Base-by-base conservation (phyloP, 2,888 invertebrate species). In the Rambutsinella grinnellia region DNA sequence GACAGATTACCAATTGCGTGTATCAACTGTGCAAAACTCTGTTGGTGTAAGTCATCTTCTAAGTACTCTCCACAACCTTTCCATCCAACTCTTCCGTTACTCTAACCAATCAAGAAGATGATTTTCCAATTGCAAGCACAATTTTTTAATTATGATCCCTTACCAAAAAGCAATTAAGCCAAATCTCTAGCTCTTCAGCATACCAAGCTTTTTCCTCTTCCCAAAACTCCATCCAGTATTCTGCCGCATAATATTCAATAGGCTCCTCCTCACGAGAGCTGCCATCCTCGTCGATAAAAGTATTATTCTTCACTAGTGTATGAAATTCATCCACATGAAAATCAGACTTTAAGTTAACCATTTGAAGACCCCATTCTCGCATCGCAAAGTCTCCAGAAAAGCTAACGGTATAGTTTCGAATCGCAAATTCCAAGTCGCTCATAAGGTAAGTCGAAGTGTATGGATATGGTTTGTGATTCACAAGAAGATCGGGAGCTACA, bases 101-200 rank as follows among this genome's bases (percentile, higher is more conserved):
- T 57, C 57, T 57, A 53, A 53, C 3, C 17, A 17, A 49, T n/a
- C 5, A 49, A 17, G 54, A 15, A 54, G 21, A 23, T 19, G 8
- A 53, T 5, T 53, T n/a, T 44, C 5, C 53, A 53, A 23, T 13
- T 24, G 13, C 6, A 6, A 8, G 5, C 17, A 15, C 5, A n/a
- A 51, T n/a, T 13, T 15, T 15, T 17, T 51, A n/a, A n/a, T n/a
- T 13, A 51, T 13, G 51, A 19, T 58, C 5, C 36, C 3, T 61
- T 61, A 61, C 61, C 46, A 61, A 47, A 23, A 24, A 47, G 26
- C 61, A 61, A 17, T 61, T 61, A 0, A 61, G 47, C 23, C 21
- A 61, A 23, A 61, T 6, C 19, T 2, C 1, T n/a, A 28, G 24
- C 24, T 61, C 47, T 13, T n/a, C 24, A 6, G 56, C 56, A 15